phyloP scores from a whole-genome alignment of 2,797 vertebrate genomes.

The Xiphorhynchus erythropygius region DNA sequence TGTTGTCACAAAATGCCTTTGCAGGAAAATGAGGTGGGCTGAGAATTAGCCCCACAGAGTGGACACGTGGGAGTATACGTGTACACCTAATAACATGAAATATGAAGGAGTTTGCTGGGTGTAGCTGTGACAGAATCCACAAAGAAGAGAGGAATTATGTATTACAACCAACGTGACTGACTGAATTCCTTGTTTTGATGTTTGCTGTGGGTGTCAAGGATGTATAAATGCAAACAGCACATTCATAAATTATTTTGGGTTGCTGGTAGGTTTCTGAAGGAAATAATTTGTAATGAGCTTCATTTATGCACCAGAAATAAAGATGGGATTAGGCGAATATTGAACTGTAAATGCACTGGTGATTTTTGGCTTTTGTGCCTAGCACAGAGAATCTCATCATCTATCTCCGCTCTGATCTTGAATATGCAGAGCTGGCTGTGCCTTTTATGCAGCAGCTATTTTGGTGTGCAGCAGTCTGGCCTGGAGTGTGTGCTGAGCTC shows the following conservation, averaged over 20 bases:
- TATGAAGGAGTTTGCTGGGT: background rate
- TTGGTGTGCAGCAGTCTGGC: constrained; percentile 36
- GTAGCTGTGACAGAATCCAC: constrained; percentile 2
- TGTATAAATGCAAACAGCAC: constrained; percentile 59
- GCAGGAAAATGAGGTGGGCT: background rate
- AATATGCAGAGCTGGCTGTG: constrained; percentile 62
- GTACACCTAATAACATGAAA: background rate
- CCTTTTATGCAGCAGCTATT: constrained; percentile 48
- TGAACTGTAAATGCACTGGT: constrained; percentile 66
- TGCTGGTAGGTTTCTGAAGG: constrained; percentile 61
- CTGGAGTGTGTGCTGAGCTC: background rate
- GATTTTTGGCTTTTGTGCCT: constrained; percentile 62
- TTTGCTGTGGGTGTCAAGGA: constrained; percentile 57
- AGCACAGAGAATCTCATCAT: constrained; percentile 54
- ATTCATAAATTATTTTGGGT: constrained; percentile 64
- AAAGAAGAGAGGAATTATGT: background rate
- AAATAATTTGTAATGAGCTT: constrained; percentile 67
- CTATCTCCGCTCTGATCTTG: constrained; percentile 55
- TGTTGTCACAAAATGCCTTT: background rate
- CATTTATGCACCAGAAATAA: constrained; percentile 64
- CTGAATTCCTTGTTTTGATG: constrained; percentile 65
- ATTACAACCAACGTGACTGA: constrained; percentile 41
- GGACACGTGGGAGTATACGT: accelerated
- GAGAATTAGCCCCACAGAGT: background rate
- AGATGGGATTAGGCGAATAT: constrained; percentile 65